These are phyloP conservation scores for Excalfactoria chinensis DNA, from an alignment of 2,113 vertebrate genomes.

Conservation along the genomic window DNA sequence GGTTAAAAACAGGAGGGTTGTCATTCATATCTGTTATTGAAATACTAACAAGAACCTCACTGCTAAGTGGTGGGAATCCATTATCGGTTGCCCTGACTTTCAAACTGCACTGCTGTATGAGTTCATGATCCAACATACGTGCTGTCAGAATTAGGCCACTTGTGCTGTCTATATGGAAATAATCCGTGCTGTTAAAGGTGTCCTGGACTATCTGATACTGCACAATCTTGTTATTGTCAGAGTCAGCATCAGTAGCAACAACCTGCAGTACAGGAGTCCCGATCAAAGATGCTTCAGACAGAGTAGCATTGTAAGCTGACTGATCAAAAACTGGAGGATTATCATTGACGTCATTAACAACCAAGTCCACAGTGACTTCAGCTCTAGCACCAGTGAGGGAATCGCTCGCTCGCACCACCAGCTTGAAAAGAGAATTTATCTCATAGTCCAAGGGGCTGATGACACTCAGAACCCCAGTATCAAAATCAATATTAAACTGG, in stretches of 20 bases:
- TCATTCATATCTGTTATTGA: conserved; percentile 93
- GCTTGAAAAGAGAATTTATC: conserved; percentile 82
- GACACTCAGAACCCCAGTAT: conserved; percentile 94
- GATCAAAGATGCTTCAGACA: conserved; percentile 94
- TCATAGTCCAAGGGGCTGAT: conserved; percentile 92
- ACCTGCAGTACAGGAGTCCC: conserved; percentile 95
- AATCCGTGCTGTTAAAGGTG: conserved; percentile 91
- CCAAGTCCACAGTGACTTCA: conserved; percentile 92
- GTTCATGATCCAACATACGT: conserved; percentile 91
- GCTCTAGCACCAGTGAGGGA: conserved; percentile 92
- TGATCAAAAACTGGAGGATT: conserved; percentile 91
- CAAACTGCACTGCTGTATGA: conserved; percentile 86
- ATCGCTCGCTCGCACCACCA: conserved; percentile 92
- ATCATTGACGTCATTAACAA: conserved; percentile 92
- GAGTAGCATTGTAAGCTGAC: conserved; percentile 84
- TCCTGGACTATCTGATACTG: conserved; percentile 95
- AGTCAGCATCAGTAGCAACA: conserved; percentile 89
- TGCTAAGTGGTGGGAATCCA: conserved; percentile 92
- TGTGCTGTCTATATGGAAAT: conserved; percentile 95
- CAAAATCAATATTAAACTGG: conserved; percentile 95
- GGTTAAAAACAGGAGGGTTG: conserved; percentile 94
- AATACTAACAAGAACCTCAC: conserved; percentile 88
- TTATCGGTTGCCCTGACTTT: conserved; percentile 91
- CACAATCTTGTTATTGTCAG: conserved; percentile 88
- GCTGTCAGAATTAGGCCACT: conserved; percentile 96